Percentiles rank a stretch among this genome's conserved stretches.
Conservation (phyloP, 2,888 invertebrate species). For the Cordilura impudica region DNA sequence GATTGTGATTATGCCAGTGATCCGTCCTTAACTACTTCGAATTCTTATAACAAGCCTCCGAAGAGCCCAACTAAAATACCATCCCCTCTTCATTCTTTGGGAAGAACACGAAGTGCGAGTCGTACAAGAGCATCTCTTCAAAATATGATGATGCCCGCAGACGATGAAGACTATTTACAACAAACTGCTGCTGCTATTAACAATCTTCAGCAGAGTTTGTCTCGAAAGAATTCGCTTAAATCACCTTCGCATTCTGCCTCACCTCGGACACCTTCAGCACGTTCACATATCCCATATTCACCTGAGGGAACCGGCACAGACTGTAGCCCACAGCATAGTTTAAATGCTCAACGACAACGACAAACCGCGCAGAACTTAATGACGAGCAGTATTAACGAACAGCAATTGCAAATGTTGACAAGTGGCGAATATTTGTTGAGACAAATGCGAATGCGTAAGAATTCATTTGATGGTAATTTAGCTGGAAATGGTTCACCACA, state of each 20-base stretch:
- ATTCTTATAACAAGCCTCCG: constrained; percentile 71
- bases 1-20: constrained; percentile 77
- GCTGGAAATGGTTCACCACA: constrained; percentile 53
- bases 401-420: constrained; percentile 73
- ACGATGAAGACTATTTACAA: constrained; percentile 77
- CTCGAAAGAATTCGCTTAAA: constrained; percentile 76
- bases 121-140: constrained; percentile 76
- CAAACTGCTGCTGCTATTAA: constrained; percentile 79
- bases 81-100: constrained; percentile 85
- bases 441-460: constrained; percentile 76
- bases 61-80: constrained; percentile 86
- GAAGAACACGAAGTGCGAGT: constrained; percentile 78
- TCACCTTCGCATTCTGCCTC: constrained; percentile 72
- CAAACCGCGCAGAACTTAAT: constrained; percentile 67
- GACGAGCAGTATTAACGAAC: constrained; percentile 77
- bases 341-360: constrained; percentile 65
- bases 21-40: constrained; percentile 70
- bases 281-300: constrained; percentile 67
- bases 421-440: constrained; percentile 74
- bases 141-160: constrained; percentile 65
- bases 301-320: constrained; percentile 68
- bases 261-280: constrained; percentile 66
- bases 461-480: constrained; percentile 74
- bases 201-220: constrained; percentile 73
- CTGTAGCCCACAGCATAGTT: constrained; percentile 75